Base-by-base conservation (phyloP, 2,888 invertebrate genomes). In the Yponomeuta malinellus region DNA sequence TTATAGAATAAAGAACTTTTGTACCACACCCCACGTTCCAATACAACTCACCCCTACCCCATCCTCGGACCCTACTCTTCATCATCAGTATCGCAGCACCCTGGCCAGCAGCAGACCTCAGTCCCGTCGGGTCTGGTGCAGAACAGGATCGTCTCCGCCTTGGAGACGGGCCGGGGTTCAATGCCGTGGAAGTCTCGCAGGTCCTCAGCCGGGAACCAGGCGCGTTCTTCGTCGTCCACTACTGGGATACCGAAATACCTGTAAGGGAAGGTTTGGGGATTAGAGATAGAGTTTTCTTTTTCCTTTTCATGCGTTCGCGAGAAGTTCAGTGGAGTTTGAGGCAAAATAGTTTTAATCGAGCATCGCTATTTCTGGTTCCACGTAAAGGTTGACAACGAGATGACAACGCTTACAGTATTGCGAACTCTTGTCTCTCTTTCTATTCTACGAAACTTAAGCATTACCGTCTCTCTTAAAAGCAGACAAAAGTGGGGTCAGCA, bases 161-260 rank as follows among this genome's bases (percentile, higher is more conserved):
- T 89, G 0, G 97, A 96, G 0, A 97, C 96, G 0, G 90, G 83
- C 10, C 90, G 79, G 0, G 97, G 96, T 78, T 97, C 95, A 75
- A 98, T 96, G 72, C 97, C 97, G 81, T 98, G 97, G 84, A 97
- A 97, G 82, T 98, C 97, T 75, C 96, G 95, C 1, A 98, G 93
- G 80, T 98, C 98, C 48, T 96, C 95, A 0, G 96, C 96, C 0
- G 98, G 98, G 84, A 98, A 98, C 98, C 98, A 98, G 6, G 97
- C 97, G 75, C 97, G 96, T 81, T 97, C 97, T 73, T 97, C 96
- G 80, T 97, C 97, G 70, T 97, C 96, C 74, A 98, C 95, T 71
- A 98, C 94, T 33, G 95, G 94, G 74, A 96, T 93, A 72, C 96
- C 96, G 79, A 96, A 95, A 76, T 95, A 93, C 90, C 97, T 97